Base-by-base conservation (phyloP, 2,113 vertebrate genomes). In the Passer domesticus region DNA sequence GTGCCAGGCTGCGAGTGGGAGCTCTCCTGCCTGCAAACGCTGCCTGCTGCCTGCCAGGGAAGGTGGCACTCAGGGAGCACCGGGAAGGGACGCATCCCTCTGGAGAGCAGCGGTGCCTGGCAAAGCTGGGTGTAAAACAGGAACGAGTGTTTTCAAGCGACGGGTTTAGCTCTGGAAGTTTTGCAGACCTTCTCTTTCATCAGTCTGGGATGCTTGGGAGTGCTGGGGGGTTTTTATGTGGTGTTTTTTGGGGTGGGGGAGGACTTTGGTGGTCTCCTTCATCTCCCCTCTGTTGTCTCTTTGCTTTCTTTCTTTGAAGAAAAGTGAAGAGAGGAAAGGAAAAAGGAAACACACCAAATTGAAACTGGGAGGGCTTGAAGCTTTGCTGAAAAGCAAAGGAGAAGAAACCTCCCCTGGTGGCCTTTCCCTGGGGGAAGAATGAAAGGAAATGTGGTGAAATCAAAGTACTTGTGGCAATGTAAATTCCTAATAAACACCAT, bases 401-500 rank as follows among this genome's bases (percentile, higher is more conserved):
- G 87, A 82, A 91, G 86, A 87, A 93, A 89, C 22, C 73, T 95
- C 66, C 80, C 52, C 44, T 75, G 80, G 49, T 75, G 91, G 69
- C 64, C 83, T 50, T 92, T 95, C 91, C 86, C 89, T 37, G 64
- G 68, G 91, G 95, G 64, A n/a, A 91, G 73, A 92, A 96, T 94
- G 83, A 96, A 95, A 94, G 83, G 64, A 92, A 84, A 91, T 44
- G 69, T 72, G 30, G 76, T 72, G 87, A 97, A 97, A 97, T 97
- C 95, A 96, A 96, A 96, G 96, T 68, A n/a, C 87, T 89, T 83
- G 89, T 86, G 63, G 91, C 94, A 95, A 96, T 97, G 90, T 67
- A 97, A 96, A 93, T 95, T 83, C 49, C 72, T 46, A 53, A 59
- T 80, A 85, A 92, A 94, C 77, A 94, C 73, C 73, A 2, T 7